Conservation (phyloP, 1,140 invertebrate species). For the Neotoxoptera formosana region DNA sequence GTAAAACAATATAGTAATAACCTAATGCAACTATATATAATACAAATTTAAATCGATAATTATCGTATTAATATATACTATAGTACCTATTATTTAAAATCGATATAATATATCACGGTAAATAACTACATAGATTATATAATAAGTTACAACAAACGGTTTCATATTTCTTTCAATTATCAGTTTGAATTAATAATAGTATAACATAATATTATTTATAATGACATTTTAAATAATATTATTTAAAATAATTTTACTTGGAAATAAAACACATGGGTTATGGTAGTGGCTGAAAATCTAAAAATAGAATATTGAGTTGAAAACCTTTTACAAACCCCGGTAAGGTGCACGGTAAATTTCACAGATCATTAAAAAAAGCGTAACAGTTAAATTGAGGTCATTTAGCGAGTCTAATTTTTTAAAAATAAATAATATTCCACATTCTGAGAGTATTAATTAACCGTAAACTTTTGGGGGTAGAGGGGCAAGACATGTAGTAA, state of each 20-base stretch:
- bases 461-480: neutral
- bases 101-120: neutral
- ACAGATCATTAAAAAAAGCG: constrained; percentile 7
- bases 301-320: neutral
- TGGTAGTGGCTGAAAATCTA: neutral
- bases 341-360: constrained; percentile 4
- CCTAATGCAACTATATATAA: neutral
- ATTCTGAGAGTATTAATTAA: neutral
- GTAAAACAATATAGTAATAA: neutral
- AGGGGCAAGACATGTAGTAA: neutral
- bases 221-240: too few relatives aligned
- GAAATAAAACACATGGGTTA: neutral
- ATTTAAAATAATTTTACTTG: neutral
- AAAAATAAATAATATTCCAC: constrained; percentile 22
- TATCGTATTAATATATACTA: neutral
- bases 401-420: neutral
- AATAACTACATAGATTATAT: too few relatives aligned
- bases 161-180: neutral
- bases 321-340: neutral
- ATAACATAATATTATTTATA: too few relatives aligned
- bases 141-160: neutral
- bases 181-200: neutral
- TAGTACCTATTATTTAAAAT: too few relatives aligned
- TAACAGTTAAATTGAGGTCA: constrained; percentile 29
- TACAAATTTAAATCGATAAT: neutral